A percentile compares a stretch with the other conserved stretches of the same genome.
phyloP scores from a whole-genome alignment of 1,140 invertebrate genomes.

The Orchestia grillus region DNA sequence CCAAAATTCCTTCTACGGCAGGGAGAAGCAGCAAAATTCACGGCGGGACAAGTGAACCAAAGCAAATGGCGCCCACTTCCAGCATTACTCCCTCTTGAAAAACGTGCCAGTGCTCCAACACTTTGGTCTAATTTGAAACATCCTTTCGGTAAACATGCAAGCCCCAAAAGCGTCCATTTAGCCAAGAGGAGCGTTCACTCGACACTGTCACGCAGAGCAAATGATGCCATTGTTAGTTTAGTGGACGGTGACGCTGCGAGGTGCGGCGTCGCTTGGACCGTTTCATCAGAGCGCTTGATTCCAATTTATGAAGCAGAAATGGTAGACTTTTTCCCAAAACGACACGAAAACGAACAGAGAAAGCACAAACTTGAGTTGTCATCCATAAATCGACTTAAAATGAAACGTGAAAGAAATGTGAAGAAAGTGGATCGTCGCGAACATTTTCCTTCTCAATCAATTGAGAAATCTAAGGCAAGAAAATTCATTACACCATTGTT shows the following conservation, averaged over 20 bases:
- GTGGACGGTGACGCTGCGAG: background rate
- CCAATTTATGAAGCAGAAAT: background rate
- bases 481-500: background rate
- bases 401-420: background rate
- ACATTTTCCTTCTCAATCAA: background rate
- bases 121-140: conserved; percentile 23
- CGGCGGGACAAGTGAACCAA: background rate
- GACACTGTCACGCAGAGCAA: background rate
- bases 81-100: background rate
- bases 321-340: conserved; percentile 2
- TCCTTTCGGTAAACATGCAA: conserved; percentile 26
- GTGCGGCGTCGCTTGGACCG: background rate
- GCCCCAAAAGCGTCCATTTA: conserved; percentile 24
- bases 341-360: background rate
- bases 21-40: background rate
- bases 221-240: conserved; percentile 22
- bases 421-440: background rate
- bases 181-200: background rate
- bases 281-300: background rate
- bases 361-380: background rate
- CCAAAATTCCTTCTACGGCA: background rate
- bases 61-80: background rate
- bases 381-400: background rate
- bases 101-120: background rate
- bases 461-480: background rate